Conservation (phyloP, 2,797 vertebrate genomes). For the Poeciliopsis turneri region DNA sequence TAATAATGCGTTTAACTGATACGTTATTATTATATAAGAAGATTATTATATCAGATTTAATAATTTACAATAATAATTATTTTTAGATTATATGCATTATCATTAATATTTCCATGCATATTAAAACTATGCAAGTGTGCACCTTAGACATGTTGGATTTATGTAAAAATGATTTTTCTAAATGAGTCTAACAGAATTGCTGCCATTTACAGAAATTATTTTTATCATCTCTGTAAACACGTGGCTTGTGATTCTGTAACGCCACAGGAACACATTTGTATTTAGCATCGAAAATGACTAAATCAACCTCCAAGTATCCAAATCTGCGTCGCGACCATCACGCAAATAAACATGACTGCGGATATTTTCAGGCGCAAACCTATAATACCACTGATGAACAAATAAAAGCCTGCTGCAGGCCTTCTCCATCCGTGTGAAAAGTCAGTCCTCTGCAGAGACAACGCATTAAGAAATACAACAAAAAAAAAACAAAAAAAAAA, state of each 20-base stretch:
- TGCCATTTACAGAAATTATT: background rate
- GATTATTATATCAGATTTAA: background rate
- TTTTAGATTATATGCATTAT: background rate
- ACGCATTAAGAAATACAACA: slow-evolving; percentile 5
- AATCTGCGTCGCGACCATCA: background rate
- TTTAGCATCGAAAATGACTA: background rate
- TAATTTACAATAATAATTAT: no score
- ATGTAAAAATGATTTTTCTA: background rate
- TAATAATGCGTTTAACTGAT: background rate
- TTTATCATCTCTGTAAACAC: slow-evolving; percentile 9
- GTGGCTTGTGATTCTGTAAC: background rate
- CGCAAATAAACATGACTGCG: background rate
- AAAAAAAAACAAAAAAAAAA: background rate
- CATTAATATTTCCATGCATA: background rate
- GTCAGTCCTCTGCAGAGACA: slow-evolving; percentile 28
- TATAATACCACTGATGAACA: background rate
- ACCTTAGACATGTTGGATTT: background rate
- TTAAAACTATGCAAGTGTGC: background rate
- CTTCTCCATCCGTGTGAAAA: slow-evolving; percentile 38
- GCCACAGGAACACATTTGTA: background rate
- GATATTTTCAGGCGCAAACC: background rate
- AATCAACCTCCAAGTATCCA: background rate
- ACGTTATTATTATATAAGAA: no score
- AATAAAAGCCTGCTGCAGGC: slow-evolving; percentile 42
- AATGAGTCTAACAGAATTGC: background rate